Conservation (phyloP, 2,113 vertebrate species). For the Neodon shergylaensis region DNA sequence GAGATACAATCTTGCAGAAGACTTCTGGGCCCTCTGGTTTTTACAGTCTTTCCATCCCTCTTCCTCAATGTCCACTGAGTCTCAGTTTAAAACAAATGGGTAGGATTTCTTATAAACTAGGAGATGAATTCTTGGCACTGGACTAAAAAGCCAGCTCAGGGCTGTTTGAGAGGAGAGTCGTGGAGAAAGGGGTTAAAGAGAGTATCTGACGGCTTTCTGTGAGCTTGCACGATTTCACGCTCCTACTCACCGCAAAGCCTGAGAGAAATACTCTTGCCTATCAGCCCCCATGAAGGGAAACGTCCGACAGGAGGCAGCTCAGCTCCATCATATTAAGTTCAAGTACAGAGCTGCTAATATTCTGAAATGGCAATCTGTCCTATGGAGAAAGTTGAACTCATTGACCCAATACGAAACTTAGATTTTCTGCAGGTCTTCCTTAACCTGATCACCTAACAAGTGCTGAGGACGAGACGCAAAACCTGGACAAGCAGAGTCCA, state of each 20-base stretch:
- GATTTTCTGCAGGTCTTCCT: neutral
- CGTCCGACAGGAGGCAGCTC: neutral
- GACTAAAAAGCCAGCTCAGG: neutral
- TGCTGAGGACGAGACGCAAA: neutral
- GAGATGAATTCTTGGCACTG: neutral
- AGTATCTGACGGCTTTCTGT: neutral
- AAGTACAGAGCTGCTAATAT: neutral
- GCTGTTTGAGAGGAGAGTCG: neutral
- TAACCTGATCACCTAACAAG: neutral
- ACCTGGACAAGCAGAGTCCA: neutral
- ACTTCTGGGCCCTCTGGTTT: neutral
- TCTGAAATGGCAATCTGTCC: neutral
- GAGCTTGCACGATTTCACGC: neutral
- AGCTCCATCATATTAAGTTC: neutral
- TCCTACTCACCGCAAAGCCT: neutral
- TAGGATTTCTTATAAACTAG: neutral
- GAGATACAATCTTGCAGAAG: neutral
- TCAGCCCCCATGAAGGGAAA: neutral
- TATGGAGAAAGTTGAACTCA: neutral
- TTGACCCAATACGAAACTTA: neutral
- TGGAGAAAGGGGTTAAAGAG: neutral
- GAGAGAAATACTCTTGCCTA: rapidly evolving
- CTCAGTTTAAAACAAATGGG: neutral
- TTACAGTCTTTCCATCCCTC: neutral
- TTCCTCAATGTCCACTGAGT: neutral